These are phyloP conservation scores for Labroides dimidiatus DNA, from an alignment of 2,797 vertebrate species.

Conservation along the genomic window DNA sequence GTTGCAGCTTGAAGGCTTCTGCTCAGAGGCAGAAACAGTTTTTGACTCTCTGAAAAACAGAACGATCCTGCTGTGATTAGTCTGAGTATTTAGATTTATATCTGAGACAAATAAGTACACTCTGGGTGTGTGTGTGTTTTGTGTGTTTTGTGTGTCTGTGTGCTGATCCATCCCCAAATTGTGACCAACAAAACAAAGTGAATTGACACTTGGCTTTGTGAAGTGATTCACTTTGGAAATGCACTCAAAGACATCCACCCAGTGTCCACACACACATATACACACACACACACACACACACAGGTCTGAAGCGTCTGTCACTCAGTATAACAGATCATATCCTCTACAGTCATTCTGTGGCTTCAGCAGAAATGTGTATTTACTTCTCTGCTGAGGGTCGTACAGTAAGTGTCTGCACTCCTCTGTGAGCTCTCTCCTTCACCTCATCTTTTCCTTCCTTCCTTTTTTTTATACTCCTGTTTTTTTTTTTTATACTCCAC, in stretches of 20 bases:
- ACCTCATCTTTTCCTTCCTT: neutral
- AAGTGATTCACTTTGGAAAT: conserved; percentile 10
- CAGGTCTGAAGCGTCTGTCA: conserved; percentile 21
- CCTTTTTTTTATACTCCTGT: neutral
- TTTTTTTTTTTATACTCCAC: no score
- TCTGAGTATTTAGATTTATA: conserved; percentile 1
- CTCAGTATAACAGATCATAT: conserved; percentile 27
- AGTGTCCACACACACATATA: neutral
- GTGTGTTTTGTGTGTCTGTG: conserved; percentile 11
- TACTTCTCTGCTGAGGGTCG: neutral
- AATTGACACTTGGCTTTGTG: conserved; percentile 14
- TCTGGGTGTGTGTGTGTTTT: neutral
- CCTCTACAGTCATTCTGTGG: conserved; percentile 9
- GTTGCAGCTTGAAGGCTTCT: conserved; percentile 8
- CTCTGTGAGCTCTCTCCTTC: neutral
- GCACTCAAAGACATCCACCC: neutral
- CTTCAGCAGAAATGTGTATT: neutral
- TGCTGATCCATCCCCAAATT: neutral
- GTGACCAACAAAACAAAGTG: conserved; percentile 21
- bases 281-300: neutral
- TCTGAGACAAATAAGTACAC: neutral
- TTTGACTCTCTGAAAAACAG: conserved; percentile 4
- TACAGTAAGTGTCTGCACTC: neutral
- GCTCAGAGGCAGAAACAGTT: conserved; percentile 9
- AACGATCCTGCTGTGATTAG: conserved; percentile 15